These are phyloP conservation scores for Ceyx margarethae DNA, from an alignment of 2,113 vertebrate species.

Conservation along the genomic window DNA sequence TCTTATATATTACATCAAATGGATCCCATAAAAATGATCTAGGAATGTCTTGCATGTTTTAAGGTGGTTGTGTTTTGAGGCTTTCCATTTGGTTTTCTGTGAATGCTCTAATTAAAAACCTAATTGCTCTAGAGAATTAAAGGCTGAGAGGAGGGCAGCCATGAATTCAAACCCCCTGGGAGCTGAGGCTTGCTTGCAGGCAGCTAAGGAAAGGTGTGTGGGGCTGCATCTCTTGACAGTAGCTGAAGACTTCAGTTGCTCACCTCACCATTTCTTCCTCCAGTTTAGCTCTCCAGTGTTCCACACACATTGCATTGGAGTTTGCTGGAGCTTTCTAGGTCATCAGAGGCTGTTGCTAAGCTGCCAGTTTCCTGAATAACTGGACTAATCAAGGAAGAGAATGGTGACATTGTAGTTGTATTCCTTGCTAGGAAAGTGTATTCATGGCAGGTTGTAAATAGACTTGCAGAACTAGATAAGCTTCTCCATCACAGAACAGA, in stretches of 20 bases:
- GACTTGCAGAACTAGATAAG: not conserved
- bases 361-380: slow-evolving; percentile 15
- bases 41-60: not conserved
- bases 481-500: not conserved
- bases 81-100: not conserved
- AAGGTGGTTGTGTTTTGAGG: not conserved
- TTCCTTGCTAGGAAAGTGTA: not conserved
- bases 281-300: not conserved
- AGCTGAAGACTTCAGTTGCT: not conserved
- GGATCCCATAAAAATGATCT: not conserved
- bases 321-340: slow-evolving; percentile 26
- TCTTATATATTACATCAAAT: fast-evolving
- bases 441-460: not conserved
- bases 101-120: not conserved
- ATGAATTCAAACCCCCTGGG: fast-evolving
- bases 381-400: not conserved
- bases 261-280: not conserved
- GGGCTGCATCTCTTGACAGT: not conserved
- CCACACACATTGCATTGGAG: not conserved
- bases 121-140: not conserved
- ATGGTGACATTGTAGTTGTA: slow-evolving; percentile 1
- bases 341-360: slow-evolving; percentile 46
- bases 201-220: not conserved
- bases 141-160: not conserved
- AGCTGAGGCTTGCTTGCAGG: not conserved